Evolutionary conservation across 2,113 vertebrate genomes (phyloP), one percentile per base, ranked within the genome.

Genomic region (Reinhardtius hippoglossoides): DNA sequence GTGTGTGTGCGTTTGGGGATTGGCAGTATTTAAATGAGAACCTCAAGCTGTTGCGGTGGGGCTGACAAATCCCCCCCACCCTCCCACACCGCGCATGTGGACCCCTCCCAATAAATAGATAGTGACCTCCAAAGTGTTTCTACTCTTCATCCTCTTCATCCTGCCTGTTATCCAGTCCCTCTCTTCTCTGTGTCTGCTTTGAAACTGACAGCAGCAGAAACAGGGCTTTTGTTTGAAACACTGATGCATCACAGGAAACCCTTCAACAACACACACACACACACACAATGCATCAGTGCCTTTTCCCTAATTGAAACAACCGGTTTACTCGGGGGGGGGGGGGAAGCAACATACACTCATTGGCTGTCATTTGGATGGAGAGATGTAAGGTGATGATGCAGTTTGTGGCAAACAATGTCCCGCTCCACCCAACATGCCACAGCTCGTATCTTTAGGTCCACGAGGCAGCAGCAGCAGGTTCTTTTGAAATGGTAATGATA

Each of bases 401-500:
- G 66, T 59, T 84, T 66, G 82, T 76, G 66, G 63, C 63, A 67
- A 67, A 67, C 68, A 20, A 52, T 23, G 56, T 73, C 71, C 76
- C 46, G 69, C 61, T 76, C 59, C 9, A 20, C 73, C 13, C 67
- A 79, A 63, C 81, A 80, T 78, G 54, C 63, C 80, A 71, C 76
- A 74, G 70, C 88, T 81, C 55, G 71, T 64, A 71, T 80, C 40
- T 64, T 31, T 58, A 74, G 71, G 81, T 75, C 57, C 66, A 42
- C 64, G 59, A 78, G 85, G 75, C 72, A 69, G 70, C 81, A 63
- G 85, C 68, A 65, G 85, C 68, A 67, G 80, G 62, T 65, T 69
- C 61, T 78, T 90, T 91, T 92, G 90, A 92, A 91, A 92, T 93
- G 90, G 76, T 86, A 92, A 92, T 89, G 75, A 78, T 87, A 80